phyloP scores from a whole-genome alignment of 1,140 invertebrate genomes.

The Rhopalosiphum padi region DNA sequence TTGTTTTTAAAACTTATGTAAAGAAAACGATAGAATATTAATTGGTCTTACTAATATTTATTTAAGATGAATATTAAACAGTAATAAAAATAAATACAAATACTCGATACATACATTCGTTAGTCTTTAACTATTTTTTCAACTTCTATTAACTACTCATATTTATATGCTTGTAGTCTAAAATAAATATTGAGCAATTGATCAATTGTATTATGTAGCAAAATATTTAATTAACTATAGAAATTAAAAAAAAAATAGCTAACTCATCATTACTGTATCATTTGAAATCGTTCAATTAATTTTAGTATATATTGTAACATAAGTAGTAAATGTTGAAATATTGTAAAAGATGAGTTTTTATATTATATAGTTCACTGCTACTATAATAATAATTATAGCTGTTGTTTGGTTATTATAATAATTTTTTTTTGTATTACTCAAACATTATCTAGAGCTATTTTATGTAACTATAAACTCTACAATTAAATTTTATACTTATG shows the following conservation, averaged over 20 bases:
- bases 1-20: slow-evolving; percentile 10
- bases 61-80: neutral
- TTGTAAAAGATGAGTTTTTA: neutral
- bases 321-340: neutral
- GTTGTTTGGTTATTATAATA: neutral
- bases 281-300: neutral
- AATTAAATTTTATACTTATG: slow-evolving; percentile 15
- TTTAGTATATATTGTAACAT: neutral
- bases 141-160: neutral
- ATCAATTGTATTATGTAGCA: neutral
- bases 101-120: neutral
- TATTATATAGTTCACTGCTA: neutral
- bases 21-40: neutral
- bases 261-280: neutral
- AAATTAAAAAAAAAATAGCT: neutral
- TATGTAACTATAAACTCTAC: slow-evolving; percentile 18
- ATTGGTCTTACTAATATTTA: neutral
- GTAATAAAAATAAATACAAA: neutral
- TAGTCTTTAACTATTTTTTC: neutral
- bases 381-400: neutral
- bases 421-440: neutral
- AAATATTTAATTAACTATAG: neutral
- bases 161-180: neutral
- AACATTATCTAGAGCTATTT: slow-evolving; percentile 2
- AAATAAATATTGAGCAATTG: neutral